phyloP scores from a whole-genome alignment of 2,888 invertebrate genomes.

The Galerucella calmariensis region DNA sequence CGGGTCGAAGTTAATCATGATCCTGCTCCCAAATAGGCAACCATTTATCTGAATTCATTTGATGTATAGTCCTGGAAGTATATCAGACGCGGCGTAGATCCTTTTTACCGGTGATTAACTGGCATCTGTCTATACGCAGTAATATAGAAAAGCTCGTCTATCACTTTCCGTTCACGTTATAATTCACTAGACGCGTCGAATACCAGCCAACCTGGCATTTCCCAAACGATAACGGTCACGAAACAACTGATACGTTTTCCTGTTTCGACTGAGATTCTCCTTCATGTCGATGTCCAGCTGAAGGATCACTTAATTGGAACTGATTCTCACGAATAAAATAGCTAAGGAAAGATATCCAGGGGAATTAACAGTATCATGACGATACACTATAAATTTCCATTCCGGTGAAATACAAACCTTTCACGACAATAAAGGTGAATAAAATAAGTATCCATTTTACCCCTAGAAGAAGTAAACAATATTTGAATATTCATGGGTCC shows the following conservation, averaged over 20 bases:
- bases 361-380: background rate
- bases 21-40: conserved; percentile 40
- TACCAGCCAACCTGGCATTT: conserved; percentile 20
- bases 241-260: conserved; percentile 25
- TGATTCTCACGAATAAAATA: conserved; percentile 17
- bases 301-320: conserved; percentile 22
- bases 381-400: too few relatives aligned
- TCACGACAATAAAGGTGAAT: too few relatives aligned
- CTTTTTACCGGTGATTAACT: conserved; percentile 52
- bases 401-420: too few relatives aligned
- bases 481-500: too few relatives aligned
- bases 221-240: conserved; percentile 32
- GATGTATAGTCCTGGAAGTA: conserved; percentile 49
- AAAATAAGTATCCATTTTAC: too few relatives aligned
- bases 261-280: conserved; percentile 24
- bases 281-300: conserved; percentile 26
- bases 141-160: conserved; percentile 50
- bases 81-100: conserved; percentile 46
- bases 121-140: conserved; percentile 49
- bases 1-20: conserved; percentile 40
- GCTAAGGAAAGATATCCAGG: background rate
- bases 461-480: too few relatives aligned
- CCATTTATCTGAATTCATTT: conserved; percentile 44
- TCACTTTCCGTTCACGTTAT: conserved; percentile 45
- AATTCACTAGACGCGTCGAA: conserved; percentile 30